Conservation (phyloP, 2,797 vertebrate species). For the Premnoplex brunnescens region DNA sequence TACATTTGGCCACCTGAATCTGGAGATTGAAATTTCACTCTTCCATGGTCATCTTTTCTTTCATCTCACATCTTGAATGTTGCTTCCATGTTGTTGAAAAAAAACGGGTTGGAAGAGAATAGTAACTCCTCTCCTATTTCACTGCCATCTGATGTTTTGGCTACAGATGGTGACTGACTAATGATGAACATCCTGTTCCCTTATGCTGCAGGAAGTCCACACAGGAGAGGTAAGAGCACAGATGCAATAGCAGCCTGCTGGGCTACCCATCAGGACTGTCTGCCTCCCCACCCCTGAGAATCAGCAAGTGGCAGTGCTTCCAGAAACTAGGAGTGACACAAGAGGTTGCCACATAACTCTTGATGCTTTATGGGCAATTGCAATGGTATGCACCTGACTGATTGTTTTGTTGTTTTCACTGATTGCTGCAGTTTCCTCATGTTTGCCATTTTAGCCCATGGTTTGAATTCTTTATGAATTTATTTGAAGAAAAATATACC, state of each 20-base stretch:
- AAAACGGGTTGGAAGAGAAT: not conserved
- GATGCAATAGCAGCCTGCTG: not conserved
- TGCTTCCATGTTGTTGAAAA: not conserved
- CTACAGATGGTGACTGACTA: conserved; percentile 26
- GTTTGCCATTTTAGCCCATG: not conserved
- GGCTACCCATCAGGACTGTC: not conserved
- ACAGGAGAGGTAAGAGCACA: not conserved
- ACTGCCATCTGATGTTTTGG: conserved; percentile 14
- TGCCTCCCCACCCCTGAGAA: not conserved
- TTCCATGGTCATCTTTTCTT: not conserved
- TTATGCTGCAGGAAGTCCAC: conserved; percentile 11
- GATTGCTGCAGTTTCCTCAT: not conserved
- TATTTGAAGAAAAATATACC: not conserved
- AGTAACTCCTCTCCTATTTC: not conserved
- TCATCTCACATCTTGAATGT: not conserved
- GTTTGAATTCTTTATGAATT: not conserved
- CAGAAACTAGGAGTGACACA: not conserved
- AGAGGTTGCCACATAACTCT: not conserved
- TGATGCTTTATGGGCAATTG: not conserved
- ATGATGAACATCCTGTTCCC: conserved; percentile 29
- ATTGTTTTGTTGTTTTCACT: not conserved
- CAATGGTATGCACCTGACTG: not conserved
- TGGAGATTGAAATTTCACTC: not conserved
- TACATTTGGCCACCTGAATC: not conserved
- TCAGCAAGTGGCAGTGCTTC: not conserved